These are phyloP conservation scores for Quadriops clusia DNA, from an alignment of 2,888 invertebrate genomes.

Conservation along the genomic window DNA sequence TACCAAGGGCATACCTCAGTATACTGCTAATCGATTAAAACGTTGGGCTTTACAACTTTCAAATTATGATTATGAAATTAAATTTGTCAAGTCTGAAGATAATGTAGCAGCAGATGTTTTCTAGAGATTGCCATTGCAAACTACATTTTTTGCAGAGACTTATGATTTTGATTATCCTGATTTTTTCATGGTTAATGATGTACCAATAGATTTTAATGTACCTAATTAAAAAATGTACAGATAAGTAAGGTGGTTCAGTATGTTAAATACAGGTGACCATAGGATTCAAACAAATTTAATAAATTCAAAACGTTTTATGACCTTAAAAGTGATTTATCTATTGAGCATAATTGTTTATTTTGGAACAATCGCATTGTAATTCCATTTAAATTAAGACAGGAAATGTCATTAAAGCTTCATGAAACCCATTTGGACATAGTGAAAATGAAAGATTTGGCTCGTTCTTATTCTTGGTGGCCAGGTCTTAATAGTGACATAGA, in stretches of 20 bases:
- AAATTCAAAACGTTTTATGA: slow-evolving; percentile 3
- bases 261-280: too few species aligned
- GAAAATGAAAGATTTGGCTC: slow-evolving; percentile 11
- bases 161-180: too few species aligned
- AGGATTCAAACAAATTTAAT: slow-evolving; percentile 5
- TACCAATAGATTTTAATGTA: too few species aligned
- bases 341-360: slow-evolving; percentile 4
- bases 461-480: slow-evolving; percentile 13
- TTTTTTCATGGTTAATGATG: too few species aligned
- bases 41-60: slow-evolving; percentile 17
- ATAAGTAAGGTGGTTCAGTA: too few species aligned
- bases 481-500: slow-evolving; percentile 10
- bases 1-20: slow-evolving; percentile 24
- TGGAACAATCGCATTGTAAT: slow-evolving; percentile 8
- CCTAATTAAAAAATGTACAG: too few species aligned
- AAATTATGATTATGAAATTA: slow-evolving; percentile 17
- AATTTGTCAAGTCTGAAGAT: slow-evolving; percentile 15
- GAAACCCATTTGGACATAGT: slow-evolving; percentile 11
- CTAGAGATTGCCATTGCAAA: slow-evolving; percentile 13
- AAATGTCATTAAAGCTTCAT: slow-evolving; percentile 9
- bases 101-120: slow-evolving; percentile 20
- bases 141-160: too few species aligned
- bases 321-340: slow-evolving; percentile 2
- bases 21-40: slow-evolving; percentile 21
- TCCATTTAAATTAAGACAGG: slow-evolving; percentile 8